Conservation (phyloP, 2,888 invertebrate genomes). For the Polydrusus cervinus region DNA sequence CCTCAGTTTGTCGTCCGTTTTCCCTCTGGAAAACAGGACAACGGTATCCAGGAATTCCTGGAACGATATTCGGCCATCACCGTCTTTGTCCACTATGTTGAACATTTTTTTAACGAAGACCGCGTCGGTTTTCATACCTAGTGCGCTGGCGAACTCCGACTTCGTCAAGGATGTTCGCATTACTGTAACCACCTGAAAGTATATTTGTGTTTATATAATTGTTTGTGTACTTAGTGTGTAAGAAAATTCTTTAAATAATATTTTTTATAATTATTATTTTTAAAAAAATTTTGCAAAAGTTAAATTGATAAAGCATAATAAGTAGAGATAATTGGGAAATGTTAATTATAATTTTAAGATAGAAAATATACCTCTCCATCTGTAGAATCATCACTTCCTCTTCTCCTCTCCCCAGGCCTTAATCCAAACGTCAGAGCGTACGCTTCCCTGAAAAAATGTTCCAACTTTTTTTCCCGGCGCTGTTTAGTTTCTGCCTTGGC, state of each 20-base stretch:
- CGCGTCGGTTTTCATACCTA: constrained; percentile 96
- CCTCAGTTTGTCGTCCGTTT: constrained; percentile 93
- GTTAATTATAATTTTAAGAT: too few relatives aligned
- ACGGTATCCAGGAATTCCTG: constrained; percentile 97
- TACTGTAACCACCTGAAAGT: constrained; percentile 84
- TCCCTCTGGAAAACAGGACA: constrained; percentile 91
- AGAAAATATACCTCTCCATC: constrained; percentile 73
- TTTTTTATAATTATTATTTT: too few relatives aligned
- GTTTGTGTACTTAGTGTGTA: too few relatives aligned
- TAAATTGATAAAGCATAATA: too few relatives aligned
- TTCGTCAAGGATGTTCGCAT: constrained; percentile 95
- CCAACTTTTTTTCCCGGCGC: constrained; percentile 91
- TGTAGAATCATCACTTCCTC: constrained; percentile 81
- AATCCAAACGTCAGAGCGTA: constrained; percentile 94
- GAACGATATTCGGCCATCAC: constrained; percentile 94
- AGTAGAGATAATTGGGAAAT: too few relatives aligned
- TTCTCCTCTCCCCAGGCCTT: constrained; percentile 87
- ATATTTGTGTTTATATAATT: background rate
- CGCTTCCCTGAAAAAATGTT: constrained; percentile 97
- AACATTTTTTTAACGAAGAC: constrained; percentile 98
- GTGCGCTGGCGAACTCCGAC: constrained; percentile 93
- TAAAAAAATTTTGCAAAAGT: too few relatives aligned
- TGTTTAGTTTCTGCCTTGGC: constrained; percentile 95
- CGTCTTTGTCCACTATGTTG: constrained; percentile 95
- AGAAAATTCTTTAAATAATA: too few relatives aligned